A percentile compares a stretch with the other conserved stretches of the same genome.
Conservation (phyloP, 1,140 invertebrate genomes). For the Hestina assimilis region DNA sequence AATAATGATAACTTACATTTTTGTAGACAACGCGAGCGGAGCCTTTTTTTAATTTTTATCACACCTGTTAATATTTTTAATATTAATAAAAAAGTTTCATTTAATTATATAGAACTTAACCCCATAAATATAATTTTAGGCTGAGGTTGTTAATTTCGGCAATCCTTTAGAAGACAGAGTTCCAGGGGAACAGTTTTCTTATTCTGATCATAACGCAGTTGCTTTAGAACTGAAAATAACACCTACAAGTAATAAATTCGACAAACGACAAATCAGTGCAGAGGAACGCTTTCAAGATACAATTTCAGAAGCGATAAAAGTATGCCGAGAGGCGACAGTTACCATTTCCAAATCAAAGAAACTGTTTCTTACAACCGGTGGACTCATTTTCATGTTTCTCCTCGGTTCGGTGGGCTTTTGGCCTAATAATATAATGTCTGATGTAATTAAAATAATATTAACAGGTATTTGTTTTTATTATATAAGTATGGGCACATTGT, state of each 20-base stretch:
- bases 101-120: no score
- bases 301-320: constrained; percentile 80
- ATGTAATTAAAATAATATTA: constrained; percentile 79
- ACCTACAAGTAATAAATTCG: constrained; percentile 27
- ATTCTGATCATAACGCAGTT: constrained; percentile 96
- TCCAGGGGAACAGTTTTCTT: constrained; percentile 86
- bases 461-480: constrained; percentile 83
- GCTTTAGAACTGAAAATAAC: constrained; percentile 78
- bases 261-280: constrained; percentile 25
- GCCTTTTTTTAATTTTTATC: no score
- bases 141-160: constrained; percentile 81
- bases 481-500: constrained; percentile 87
- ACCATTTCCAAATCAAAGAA: constrained; percentile 79
- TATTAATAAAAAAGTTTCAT: not conserved
- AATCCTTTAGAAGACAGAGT: constrained; percentile 87
- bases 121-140: constrained; percentile 71
- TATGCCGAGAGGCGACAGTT: constrained; percentile 80
- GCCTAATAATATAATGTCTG: constrained; percentile 54
- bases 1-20: no score
- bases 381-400: constrained; percentile 72
- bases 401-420: constrained; percentile 70
- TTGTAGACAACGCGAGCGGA: no score
- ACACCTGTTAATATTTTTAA: no score
- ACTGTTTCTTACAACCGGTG: constrained; percentile 79
- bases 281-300: constrained; percentile 56